A percentile compares a stretch with the other conserved stretches of the same genome.
Evolutionary conservation across 2,113 vertebrate genomes (phyloP).

Genomic region (Pollimyrus isidori): DNA sequence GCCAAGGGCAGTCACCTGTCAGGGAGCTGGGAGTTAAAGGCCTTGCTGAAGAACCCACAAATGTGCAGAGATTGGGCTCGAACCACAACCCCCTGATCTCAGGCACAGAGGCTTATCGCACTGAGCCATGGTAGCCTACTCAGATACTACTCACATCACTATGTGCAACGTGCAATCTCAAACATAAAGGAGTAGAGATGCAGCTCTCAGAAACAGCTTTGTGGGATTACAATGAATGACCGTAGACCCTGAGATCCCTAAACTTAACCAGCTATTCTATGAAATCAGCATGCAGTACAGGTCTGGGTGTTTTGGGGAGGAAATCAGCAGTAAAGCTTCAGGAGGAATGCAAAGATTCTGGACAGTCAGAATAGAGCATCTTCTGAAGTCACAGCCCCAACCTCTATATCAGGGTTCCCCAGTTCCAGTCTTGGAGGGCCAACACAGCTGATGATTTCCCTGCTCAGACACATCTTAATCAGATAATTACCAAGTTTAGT

Average conservation of each 20-base stretch:
- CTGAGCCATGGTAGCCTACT: too few relatives aligned
- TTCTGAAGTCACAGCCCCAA: constrained; percentile 37
- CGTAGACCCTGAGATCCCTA: neutral
- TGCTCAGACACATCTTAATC: neutral
- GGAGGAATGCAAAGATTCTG: constrained; percentile 39
- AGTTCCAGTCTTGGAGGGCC: neutral
- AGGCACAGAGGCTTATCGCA: too few relatives aligned
- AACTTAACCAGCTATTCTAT: neutral
- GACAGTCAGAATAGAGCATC: constrained; percentile 30
- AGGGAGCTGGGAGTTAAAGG: too few relatives aligned
- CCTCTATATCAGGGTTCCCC: constrained; percentile 9
- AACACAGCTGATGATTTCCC: neutral
- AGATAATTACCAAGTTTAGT: neutral
- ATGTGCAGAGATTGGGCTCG: too few relatives aligned
- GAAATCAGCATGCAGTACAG: neutral
- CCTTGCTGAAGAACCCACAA: too few relatives aligned
- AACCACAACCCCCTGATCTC: too few relatives aligned
- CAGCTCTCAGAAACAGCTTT: neutral
- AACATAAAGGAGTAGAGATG: neutral
- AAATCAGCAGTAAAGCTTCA: neutral
- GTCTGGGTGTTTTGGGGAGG: neutral
- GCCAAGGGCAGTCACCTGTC: too few relatives aligned
- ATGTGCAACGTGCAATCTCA: neutral
- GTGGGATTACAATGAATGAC: neutral
- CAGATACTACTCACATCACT: neutral